phyloP scores from a whole-genome alignment of 2,888 invertebrate genomes.

The Hetaerina titia region DNA sequence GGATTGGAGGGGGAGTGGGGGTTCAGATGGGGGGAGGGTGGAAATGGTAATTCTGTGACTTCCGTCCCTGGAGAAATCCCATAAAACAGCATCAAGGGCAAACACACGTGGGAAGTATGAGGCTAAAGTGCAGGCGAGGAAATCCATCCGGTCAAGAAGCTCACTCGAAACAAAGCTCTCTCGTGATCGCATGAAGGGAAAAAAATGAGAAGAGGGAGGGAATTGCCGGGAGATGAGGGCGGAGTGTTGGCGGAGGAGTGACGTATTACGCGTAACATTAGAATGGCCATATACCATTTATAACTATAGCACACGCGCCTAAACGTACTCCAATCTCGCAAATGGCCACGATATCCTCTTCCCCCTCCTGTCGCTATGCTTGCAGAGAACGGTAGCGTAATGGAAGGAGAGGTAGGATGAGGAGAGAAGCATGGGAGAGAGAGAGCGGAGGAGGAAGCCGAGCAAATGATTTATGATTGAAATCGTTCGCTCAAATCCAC shows the following conservation, averaged over 20 bases:
- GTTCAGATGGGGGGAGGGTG: neutral
- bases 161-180: neutral
- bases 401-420: neutral
- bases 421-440: neutral
- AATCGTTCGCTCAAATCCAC: constrained; percentile 46
- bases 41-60: constrained; percentile 5
- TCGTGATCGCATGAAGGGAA: neutral
- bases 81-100: constrained; percentile 13
- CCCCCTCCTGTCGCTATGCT: neutral
- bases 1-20: neutral
- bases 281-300: neutral
- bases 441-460: neutral
- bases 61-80: neutral
- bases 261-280: neutral
- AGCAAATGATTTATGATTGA: constrained; percentile 62
- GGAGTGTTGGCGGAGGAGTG: neutral
- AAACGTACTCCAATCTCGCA: neutral
- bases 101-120: neutral
- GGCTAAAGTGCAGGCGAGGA: neutral
- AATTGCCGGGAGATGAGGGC: neutral
- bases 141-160: constrained; percentile 33
- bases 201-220: neutral
- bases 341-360: neutral
- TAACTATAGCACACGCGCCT: neutral
- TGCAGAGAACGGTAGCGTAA: neutral